Conservation (phyloP, 2,797 vertebrate species). For the Rallus crepitans region DNA sequence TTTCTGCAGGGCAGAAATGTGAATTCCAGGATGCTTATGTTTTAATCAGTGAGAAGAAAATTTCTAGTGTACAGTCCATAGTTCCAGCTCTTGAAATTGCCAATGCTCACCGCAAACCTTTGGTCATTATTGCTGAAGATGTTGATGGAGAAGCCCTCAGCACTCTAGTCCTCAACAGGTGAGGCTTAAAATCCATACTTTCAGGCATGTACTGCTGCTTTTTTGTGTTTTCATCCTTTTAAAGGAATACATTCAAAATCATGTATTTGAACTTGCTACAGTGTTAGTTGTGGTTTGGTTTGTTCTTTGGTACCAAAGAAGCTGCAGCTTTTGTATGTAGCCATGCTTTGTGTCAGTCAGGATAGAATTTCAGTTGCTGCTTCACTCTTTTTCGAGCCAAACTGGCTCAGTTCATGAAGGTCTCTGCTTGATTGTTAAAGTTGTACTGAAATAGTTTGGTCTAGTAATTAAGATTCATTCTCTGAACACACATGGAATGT, state of each 20-base stretch:
- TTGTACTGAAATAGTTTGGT: not conserved
- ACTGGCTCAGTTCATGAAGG: not conserved
- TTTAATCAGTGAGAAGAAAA: conserved; percentile 97
- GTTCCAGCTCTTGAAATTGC: conserved; percentile 96
- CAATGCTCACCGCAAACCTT: conserved; percentile 94
- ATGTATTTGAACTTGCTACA: accelerated
- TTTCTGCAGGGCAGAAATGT: conserved; percentile 91
- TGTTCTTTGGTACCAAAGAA: not conserved
- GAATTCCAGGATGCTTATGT: conserved; percentile 99
- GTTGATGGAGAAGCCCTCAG: conserved; percentile 97
- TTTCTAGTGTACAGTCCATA: conserved; percentile 96
- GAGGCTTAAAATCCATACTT: not conserved
- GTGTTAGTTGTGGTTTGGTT: not conserved
- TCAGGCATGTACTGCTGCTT: not conserved
- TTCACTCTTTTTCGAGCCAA: not conserved
- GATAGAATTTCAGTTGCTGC: not conserved
- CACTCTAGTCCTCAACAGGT: conserved; percentile 98
- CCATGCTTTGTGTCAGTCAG: accelerated
- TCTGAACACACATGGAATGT: not conserved
- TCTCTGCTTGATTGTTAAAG: not conserved
- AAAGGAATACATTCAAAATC: not conserved
- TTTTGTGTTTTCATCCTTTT: not conserved
- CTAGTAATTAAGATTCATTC: not conserved
- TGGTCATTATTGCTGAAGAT: conserved; percentile 96
- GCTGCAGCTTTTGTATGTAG: not conserved